These are phyloP conservation scores for Drosophila nannoptera DNA, from an alignment of 1,140 invertebrate species.

Conservation along the genomic window DNA sequence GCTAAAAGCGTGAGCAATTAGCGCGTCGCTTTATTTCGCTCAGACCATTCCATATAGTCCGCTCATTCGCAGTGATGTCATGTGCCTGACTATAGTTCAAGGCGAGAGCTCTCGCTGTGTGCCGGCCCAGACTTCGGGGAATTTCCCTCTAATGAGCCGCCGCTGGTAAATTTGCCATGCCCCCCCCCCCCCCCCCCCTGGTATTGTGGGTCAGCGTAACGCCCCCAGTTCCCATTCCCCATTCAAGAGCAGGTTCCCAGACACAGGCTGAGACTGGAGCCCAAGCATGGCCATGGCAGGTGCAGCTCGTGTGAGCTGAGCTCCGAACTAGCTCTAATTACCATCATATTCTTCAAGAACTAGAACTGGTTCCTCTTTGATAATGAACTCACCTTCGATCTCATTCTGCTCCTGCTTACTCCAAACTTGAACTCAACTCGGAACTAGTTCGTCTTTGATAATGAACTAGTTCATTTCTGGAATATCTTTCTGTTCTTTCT, in stretches of 20 bases:
- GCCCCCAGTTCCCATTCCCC: constrained; percentile 21
- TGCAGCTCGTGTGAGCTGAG: neutral
- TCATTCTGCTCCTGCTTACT: no score
- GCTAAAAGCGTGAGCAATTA: constrained; percentile 57
- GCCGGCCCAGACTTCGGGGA: constrained; percentile 27
- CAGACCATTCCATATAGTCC: constrained; percentile 28
- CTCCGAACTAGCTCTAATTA: no score
- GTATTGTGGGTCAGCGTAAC: constrained; percentile 11
- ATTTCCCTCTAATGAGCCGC: constrained; percentile 37
- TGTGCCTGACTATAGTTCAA: constrained; percentile 21
- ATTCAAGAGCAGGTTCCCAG: constrained; percentile 52
- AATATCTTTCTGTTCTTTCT: neutral
- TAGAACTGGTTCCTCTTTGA: neutral
- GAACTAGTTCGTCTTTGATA: no score
- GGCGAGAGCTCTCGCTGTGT: neutral
- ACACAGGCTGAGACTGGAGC: constrained; percentile 32
- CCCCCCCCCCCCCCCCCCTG: no score
- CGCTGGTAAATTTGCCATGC: constrained; percentile 34
- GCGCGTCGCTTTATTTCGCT: constrained; percentile 58
- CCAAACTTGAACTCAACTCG: no score
- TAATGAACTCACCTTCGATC: no score
- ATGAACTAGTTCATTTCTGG: no score
- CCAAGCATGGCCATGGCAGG: constrained; percentile 18
- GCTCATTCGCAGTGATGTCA: constrained; percentile 55
- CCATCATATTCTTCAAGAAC: no score